Conservation (phyloP, 1,140 invertebrate species). For the Thaumatotibia leucotreta region DNA sequence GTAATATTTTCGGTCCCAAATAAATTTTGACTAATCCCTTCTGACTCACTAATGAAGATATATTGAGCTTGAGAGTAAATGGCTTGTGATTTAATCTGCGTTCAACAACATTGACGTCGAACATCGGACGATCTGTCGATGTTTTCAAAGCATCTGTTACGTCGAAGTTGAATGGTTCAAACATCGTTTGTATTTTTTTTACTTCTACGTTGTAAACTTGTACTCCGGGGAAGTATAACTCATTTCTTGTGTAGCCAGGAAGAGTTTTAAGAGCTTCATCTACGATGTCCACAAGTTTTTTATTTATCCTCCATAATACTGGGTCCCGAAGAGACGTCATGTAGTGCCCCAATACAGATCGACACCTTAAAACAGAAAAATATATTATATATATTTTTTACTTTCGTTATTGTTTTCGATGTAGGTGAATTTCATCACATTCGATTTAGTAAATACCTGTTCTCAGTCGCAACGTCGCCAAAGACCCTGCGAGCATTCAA, state of each 20-base stretch:
- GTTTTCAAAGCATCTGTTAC: constrained; percentile 72
- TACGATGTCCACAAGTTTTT: constrained; percentile 78
- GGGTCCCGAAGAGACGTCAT: constrained; percentile 81
- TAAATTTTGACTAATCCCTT: constrained; percentile 81
- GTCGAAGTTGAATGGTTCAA: constrained; percentile 76
- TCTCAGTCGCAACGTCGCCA: constrained; percentile 24
- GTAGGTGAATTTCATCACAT: too few species aligned
- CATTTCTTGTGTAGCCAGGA: constrained; percentile 78
- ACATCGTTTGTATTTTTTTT: constrained; percentile 75
- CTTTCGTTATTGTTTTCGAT: background rate
- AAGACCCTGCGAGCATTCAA: constrained; percentile 40
- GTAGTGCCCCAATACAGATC: constrained; percentile 61
- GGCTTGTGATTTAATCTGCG: constrained; percentile 80
- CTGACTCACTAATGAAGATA: constrained; percentile 76
- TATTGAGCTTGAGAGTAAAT: constrained; percentile 80
- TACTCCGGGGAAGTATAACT: constrained; percentile 79
- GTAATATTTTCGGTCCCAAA: constrained; percentile 81
- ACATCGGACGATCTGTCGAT: constrained; percentile 37
- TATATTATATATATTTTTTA: background rate
- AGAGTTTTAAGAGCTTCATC: constrained; percentile 77
- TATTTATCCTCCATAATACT: constrained; percentile 80
- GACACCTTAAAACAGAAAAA: constrained; percentile 42
- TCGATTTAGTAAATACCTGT: constrained; percentile 34
- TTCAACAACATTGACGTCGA: constrained; percentile 77
- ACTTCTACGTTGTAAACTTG: constrained; percentile 76